Evolutionary conservation across 64 coral and sea anemone genomes (phyloP), one percentile per base, ranked within the genome.

Genomic region (Catalaphyllia jardinei): DNA sequence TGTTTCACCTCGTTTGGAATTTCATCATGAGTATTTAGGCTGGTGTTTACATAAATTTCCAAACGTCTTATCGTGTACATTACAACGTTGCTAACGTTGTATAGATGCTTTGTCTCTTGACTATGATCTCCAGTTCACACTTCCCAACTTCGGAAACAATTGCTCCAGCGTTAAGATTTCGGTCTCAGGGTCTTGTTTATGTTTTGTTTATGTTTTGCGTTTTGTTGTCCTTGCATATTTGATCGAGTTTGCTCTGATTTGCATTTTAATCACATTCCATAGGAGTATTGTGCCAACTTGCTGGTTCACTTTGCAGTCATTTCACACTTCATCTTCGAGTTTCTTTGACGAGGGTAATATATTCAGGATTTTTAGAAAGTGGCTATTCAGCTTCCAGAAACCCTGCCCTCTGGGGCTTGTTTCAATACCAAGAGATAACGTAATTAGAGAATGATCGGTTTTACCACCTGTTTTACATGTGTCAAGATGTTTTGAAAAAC

Each of bases 301-400:
- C 9, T 42, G 15, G 39, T 79, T 30, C 38, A 14, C 31, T 79
- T 79, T 79, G 76, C 51, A 79, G 22, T 79, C 76, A 51, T 79
- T 38, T 38, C 4, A 18, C 52, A 79, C 76, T 39, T 35, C 39
- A 49, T 79, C 51, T 38, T 39, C 13, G 52, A 39, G 31, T 38
- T 79, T 60, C 75, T 73, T 71, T 75, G 31, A 75, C 38, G 17
- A 75, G 18, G 19, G 39, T 71, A 52, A 61, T 22, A 59, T 60
- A 76, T 52, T 76, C 72, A 20, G 10, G 49, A 55, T 55, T 9
- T 55, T 55, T 55, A 55, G 52, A 55, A 55, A 55, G 52, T 11
- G 52, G 52, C 4, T 76, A 55, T 88, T 88, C 60, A 88, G 11
- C 60, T 88, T 88, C 86, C 86, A 88, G 25, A 59, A 62, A 29